Conservation (phyloP, 2,113 vertebrate species). For the Austrofundulus limnaeus region DNA sequence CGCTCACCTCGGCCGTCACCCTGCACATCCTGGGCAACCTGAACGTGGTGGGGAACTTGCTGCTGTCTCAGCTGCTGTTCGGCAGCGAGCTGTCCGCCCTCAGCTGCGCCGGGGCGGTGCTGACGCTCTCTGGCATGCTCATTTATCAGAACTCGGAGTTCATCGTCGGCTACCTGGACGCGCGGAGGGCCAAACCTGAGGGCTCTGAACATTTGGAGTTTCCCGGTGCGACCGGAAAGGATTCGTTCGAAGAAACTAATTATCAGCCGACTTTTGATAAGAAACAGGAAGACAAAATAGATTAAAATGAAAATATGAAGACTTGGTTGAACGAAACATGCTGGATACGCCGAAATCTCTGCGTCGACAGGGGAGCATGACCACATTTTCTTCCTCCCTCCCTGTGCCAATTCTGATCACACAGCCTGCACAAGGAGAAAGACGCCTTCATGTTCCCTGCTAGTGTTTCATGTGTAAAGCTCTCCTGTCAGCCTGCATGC, state of each 20-base stretch:
- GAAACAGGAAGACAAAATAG: slow-evolving; percentile 53
- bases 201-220: background rate
- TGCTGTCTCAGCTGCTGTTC: slow-evolving; percentile 89
- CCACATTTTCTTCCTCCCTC: no score
- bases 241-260: slow-evolving; percentile 9
- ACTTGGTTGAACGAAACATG: background rate
- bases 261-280: slow-evolving; percentile 26
- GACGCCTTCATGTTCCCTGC: no score
- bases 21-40: slow-evolving; percentile 95
- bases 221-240: background rate
- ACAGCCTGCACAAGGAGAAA: slow-evolving; percentile 20
- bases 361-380: no score
- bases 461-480: background rate
- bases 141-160: slow-evolving; percentile 92
- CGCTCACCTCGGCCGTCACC: slow-evolving; percentile 94
- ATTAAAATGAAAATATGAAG: slow-evolving; percentile 53
- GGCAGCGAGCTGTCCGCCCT: slow-evolving; percentile 85
- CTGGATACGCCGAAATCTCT: no score
- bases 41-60: slow-evolving; percentile 90
- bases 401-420: slow-evolving; percentile 63
- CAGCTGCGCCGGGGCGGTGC: slow-evolving; percentile 87
- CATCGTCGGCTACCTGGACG: slow-evolving; percentile 79
- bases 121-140: slow-evolving; percentile 89
- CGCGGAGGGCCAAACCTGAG: slow-evolving; percentile 45
- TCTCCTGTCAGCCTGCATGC: no score